A percentile compares a stretch with the other conserved stretches of the same genome.
These are phyloP conservation scores for Centropus unirufus DNA, from an alignment of 2,113 vertebrate genomes.

Conservation along the genomic window DNA sequence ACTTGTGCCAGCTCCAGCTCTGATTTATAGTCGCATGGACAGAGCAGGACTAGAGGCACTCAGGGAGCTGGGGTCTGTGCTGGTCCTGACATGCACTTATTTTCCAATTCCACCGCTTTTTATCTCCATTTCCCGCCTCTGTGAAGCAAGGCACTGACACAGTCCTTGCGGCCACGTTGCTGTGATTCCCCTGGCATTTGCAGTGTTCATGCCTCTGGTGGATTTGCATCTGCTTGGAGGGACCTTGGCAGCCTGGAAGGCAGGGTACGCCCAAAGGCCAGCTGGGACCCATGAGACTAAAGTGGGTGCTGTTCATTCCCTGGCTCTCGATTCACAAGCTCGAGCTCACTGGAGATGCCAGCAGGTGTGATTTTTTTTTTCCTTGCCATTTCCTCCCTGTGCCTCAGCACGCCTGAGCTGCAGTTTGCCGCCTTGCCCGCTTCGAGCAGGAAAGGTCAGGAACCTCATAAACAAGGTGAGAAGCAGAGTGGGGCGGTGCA, in stretches of 20 bases:
- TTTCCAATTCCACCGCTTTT: neutral
- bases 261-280: neutral
- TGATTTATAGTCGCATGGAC: rapidly evolving
- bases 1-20: neutral
- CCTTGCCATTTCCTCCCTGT: neutral
- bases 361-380: conserved; percentile 32
- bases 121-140: rapidly evolving
- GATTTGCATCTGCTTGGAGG: neutral
- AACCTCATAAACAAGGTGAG: conserved; percentile 67
- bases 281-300: rapidly evolving
- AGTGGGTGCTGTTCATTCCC: neutral
- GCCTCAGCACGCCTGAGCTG: neutral
- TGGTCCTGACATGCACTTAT: neutral
- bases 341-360: neutral
- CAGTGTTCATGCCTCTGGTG: rapidly evolving
- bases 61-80: neutral
- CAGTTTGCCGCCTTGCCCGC: conserved; percentile 22
- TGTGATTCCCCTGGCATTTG: neutral
- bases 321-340: neutral
- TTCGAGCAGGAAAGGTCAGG: conserved; percentile 52
- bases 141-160: neutral
- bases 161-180: rapidly evolving
- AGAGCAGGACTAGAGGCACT: neutral
- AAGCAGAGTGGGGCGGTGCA: neutral
- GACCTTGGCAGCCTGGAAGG: rapidly evolving